Percentiles rank a stretch among this genome's conserved stretches.
These are phyloP conservation scores for Entelurus aequoreus DNA, from an alignment of 2,113 vertebrate genomes.

Conservation along the genomic window DNA sequence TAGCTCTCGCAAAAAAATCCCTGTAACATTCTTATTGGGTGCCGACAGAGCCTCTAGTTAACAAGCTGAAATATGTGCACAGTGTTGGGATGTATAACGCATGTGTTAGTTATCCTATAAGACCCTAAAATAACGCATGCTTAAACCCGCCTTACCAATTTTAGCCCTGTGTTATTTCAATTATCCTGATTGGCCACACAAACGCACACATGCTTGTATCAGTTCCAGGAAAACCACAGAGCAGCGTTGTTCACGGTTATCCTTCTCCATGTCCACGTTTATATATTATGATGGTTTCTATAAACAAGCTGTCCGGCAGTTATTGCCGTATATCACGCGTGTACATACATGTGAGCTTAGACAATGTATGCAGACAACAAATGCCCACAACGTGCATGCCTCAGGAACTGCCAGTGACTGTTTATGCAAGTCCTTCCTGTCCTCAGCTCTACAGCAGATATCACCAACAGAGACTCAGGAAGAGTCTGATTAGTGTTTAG, in stretches of 20 bases:
- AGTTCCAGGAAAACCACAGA: not conserved
- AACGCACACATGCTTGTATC: not conserved
- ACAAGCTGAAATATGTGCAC: slow-evolving; percentile 4
- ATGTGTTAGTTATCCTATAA: not conserved
- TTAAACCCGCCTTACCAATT: not conserved
- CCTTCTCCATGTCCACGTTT: slow-evolving; percentile 24
- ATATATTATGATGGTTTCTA: slow-evolving; percentile 31
- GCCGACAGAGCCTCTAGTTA: slow-evolving; percentile 6
- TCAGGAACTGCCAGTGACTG: slow-evolving; percentile 43
- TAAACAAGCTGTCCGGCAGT: slow-evolving; percentile 8
- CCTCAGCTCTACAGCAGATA: slow-evolving; percentile 40
- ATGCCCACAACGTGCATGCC: not conserved
- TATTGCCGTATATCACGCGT: not conserved
- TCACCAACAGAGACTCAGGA: slow-evolving; percentile 57
- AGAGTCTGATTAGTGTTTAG: slow-evolving; percentile 62
- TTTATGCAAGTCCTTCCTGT: slow-evolving; percentile 63
- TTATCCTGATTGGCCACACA: not conserved
- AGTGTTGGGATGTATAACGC: not conserved
- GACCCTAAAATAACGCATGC: slow-evolving; percentile 1
- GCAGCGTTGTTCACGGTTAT: not conserved
- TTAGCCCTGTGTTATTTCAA: slow-evolving; percentile 5
- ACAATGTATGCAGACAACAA: slow-evolving; percentile 1
- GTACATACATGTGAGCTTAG: not conserved
- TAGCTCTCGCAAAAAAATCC: not conserved
- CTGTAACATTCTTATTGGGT: not conserved